Evolutionary conservation across 2,113 vertebrate genomes (phyloP).

Genomic region (Pelecanoides urinatrix): DNA sequence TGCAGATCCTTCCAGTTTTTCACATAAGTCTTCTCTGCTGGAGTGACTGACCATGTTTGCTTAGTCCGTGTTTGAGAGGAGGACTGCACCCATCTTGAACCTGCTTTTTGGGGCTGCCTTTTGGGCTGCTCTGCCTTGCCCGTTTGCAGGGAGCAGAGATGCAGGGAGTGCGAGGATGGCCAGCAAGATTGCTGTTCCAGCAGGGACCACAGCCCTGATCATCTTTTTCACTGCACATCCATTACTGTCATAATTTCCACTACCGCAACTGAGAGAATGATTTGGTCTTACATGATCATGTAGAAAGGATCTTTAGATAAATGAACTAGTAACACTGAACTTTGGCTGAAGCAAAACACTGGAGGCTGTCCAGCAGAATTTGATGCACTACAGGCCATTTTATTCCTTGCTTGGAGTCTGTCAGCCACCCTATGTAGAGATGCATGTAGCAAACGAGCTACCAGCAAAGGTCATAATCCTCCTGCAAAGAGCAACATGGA

Average conservation of each 20-base stretch:
- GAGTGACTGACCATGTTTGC: neutral
- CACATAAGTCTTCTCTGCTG: neutral
- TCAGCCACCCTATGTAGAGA: neutral
- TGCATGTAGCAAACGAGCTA: rapidly evolving
- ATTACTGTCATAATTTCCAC: neutral
- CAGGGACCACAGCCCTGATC: neutral
- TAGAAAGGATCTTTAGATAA: neutral
- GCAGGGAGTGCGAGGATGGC: neutral
- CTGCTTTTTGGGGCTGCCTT: neutral
- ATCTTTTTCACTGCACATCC: neutral
- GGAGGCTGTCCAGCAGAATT: neutral
- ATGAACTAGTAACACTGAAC: neutral
- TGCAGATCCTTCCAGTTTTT: neutral
- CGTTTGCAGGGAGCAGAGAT: neutral
- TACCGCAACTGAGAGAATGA: neutral
- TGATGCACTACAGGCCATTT: neutral
- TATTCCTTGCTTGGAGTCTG: neutral
- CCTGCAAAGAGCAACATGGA: neutral
- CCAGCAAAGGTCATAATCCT: neutral
- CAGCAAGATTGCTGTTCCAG: neutral
- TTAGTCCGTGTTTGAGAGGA: neutral
- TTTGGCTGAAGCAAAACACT: neutral
- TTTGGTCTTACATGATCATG: neutral
- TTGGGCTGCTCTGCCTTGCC: neutral
- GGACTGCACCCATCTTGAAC: rapidly evolving